These are phyloP conservation scores for Taxidea taxus DNA, from an alignment of 2,113 vertebrate genomes.

Conservation along the genomic window DNA sequence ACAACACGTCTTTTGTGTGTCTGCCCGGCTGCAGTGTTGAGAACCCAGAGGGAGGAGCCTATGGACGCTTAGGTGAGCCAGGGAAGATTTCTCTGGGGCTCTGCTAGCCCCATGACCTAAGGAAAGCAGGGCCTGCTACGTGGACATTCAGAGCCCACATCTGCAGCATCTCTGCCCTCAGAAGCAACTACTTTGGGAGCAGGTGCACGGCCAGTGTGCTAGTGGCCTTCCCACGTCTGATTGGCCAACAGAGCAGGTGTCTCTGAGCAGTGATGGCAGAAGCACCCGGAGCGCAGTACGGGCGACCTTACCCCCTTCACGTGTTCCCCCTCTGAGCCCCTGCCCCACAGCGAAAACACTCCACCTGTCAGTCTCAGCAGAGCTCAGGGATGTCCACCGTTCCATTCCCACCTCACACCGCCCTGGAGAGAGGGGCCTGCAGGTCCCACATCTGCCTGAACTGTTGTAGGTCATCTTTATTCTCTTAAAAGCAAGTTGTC, in stretches of 20 bases:
- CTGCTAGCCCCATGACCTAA: too few species aligned
- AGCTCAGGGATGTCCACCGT: neutral
- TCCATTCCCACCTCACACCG: neutral
- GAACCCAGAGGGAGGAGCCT: neutral
- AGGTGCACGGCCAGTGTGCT: neutral
- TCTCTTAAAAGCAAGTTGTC: neutral
- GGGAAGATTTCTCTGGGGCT: neutral
- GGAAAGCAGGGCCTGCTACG: neutral
- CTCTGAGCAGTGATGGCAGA: neutral
- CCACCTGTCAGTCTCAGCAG: accelerated
- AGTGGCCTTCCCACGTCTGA: accelerated
- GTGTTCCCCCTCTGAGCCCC: too few species aligned
- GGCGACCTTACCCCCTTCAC: accelerated
- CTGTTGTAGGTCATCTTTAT: neutral
- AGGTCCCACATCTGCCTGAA: neutral
- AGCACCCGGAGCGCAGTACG: accelerated
- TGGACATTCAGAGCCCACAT: neutral
- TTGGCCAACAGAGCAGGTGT: accelerated
- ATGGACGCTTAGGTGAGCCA: accelerated
- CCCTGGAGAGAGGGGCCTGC: neutral
- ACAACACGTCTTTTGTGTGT: neutral
- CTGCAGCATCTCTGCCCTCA: neutral
- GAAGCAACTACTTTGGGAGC: neutral
- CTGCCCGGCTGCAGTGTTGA: neutral
- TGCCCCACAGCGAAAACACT: neutral